Conservation (phyloP, 2,888 invertebrate species). For the Exocentrus adspersus region DNA sequence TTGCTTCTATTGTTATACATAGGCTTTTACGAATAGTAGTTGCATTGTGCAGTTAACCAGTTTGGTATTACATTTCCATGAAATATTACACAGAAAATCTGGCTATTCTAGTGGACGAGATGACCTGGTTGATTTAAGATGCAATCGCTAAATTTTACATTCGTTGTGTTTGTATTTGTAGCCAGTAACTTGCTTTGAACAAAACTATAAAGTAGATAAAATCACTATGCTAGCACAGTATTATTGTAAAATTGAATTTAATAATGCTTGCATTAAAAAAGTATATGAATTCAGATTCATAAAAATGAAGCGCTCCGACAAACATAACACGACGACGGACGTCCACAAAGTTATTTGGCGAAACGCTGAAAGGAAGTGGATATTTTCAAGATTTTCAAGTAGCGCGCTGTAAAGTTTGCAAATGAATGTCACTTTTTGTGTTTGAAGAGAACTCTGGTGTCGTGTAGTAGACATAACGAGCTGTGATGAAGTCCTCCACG, state of each 20-base stretch:
- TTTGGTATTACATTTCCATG: background rate
- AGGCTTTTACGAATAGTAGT: background rate
- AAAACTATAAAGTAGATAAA: too few relatives aligned
- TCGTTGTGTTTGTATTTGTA: too few relatives aligned
- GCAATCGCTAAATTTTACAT: background rate
- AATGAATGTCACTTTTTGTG: slow-evolving; percentile 44
- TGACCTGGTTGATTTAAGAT: background rate
- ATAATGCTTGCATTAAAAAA: too few relatives aligned
- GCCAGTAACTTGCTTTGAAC: too few relatives aligned
- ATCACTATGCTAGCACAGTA: too few relatives aligned
- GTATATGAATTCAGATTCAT: too few relatives aligned
- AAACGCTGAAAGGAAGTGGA: slow-evolving; percentile 7
- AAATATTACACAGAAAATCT: background rate
- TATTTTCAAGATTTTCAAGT: slow-evolving; percentile 10
- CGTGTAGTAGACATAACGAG: slow-evolving; percentile 44
- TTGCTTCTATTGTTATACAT: background rate
- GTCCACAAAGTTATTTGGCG: slow-evolving; percentile 5
- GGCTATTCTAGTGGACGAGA: background rate
- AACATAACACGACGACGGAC: too few relatives aligned
- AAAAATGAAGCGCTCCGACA: background rate
- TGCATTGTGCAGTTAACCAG: background rate
- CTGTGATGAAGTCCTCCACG: slow-evolving; percentile 46
- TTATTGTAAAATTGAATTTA: too few relatives aligned
- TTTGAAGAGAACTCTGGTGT: slow-evolving; percentile 32
- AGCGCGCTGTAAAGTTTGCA: slow-evolving; percentile 38